Base-by-base conservation (phyloP, 2,888 invertebrate species). In the Drosophila barbarae region DNA sequence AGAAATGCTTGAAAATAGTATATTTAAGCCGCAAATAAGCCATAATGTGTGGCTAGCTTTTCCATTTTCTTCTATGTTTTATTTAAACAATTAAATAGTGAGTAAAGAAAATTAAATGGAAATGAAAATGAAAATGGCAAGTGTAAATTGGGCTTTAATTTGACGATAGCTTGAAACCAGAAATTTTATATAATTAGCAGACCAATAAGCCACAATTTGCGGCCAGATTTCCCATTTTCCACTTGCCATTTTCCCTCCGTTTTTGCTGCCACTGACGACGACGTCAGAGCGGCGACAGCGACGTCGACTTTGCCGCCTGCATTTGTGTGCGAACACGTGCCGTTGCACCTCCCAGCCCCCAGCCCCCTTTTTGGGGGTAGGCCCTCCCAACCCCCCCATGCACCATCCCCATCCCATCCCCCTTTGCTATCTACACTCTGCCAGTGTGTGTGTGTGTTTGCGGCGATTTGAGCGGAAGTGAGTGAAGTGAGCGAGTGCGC, bases 281-380 rank as follows among this genome's bases (percentile, higher is more conserved):
- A 74, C 82, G 79, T 74, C 81, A 81, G 72, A 64, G 66, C 35
- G 32, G 44, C 44, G 53, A 35, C 42, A 49, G 46, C 63, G 46
- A 49, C 41, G 70, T 46, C 71, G 71, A 61, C 72, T 67, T 68
- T 72, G 72, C 68, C 73, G 72, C 70, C 63, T 85, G 86, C 79
- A 77, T 72, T 72, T 71, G 86, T 86, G 76, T 86, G 86, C 78
- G 84, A 73, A 86, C 86, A 86, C 86, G 86, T 86, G 86, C 84
- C 86, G 85, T 76, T 55, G 69, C 72, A 73, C 71, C 77, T 57
- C 53, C 44, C 46, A 63, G 47, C 49, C 68, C 59, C 65, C 30
- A 13, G 54, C 44, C 52, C 57, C 47, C 32, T n/a, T 35, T 15
- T 41, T 7, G 21, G 13, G 39, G 18, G 46, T 21, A 5, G 42